These are phyloP conservation scores for Boleophthalmus pectinirostris DNA, from an alignment of 2,113 vertebrate species.

Conservation along the genomic window DNA sequence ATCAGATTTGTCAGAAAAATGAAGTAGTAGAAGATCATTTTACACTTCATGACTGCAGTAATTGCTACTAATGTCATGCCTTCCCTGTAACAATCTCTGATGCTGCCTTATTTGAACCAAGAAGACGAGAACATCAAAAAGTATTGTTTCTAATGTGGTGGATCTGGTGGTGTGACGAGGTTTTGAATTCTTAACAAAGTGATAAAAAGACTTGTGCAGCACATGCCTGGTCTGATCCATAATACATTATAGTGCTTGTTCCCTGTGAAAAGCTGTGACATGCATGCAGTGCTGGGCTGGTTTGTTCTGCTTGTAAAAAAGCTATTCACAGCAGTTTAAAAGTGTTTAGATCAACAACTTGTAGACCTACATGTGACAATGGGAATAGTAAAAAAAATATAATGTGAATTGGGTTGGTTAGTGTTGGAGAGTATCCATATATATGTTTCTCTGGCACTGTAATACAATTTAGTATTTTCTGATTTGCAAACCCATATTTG, in stretches of 20 bases:
- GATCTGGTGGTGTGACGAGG: constrained; percentile 24
- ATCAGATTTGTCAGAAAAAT: neutral
- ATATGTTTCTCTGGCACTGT: neutral
- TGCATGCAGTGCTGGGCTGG: neutral
- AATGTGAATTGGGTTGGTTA: neutral
- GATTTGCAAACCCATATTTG: too few relatives aligned
- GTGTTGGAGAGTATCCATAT: neutral
- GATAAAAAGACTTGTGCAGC: neutral
- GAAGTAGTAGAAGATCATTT: constrained; percentile 22
- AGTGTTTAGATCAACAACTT: neutral
- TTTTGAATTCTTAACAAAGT: constrained; percentile 2
- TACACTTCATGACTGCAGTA: constrained; percentile 19
- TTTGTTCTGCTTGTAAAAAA: neutral
- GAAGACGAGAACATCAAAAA: constrained; percentile 29
- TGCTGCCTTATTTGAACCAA: constrained; percentile 26
- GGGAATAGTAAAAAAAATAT: neutral
- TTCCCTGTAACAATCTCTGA: constrained; percentile 38
- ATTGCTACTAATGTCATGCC: constrained; percentile 19
- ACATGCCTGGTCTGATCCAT: neutral
- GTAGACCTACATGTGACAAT: neutral
- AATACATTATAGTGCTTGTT: neutral
- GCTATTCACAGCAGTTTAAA: neutral
- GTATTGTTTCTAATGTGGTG: constrained; percentile 21
- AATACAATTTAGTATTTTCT: neutral
- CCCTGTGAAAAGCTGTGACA: neutral